Base-by-base conservation (phyloP, 2,888 invertebrate genomes). In the Rhagium mordax region DNA sequence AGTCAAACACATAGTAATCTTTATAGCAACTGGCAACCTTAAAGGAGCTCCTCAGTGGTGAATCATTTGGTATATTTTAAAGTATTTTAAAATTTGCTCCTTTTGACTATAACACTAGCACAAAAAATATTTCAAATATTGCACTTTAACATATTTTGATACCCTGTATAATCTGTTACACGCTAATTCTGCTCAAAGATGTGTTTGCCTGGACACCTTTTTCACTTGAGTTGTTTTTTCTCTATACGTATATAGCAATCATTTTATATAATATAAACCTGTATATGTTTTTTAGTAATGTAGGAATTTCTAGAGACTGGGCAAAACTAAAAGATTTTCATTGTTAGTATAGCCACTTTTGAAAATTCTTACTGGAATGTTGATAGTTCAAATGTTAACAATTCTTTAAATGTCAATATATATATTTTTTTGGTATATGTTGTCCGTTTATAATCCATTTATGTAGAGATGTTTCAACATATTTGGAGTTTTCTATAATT, bases 271-370 rank as follows among this genome's bases (percentile, higher is more conserved):
- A 53, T 27, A n/a, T 15, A 57, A 27, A 27, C 13, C 27, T 24
- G 27, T 57, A 57, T 24, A 55, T 20, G 59, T 61, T 60, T 61
- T 21, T 69, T 51, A 69, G 51, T 51, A 60, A 33, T 49, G 49
- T 60, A 69, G 61, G 55, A 60, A 60, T 61, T 69, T 69, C 60
- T 69, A 69, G 69, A 69, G 69, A 69, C 69, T 61, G 61, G 69
- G 51, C 49, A 69, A 60, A 61, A 59, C 41, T 1, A 24, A 41
- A 41, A 61, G 48, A 51, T 61, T 53, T 20, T 69, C 24, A 62
- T 53, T 70, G 70, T 70, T 70, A 62, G 62, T 13, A 41, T 62
- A 62, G 55, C 62, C 55, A 62, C 62, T 70, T 70, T 70, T 29
- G 59, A 59, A 59, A 59, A 59, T 59, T 59, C 59, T 59, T 59